Conservation (phyloP, 2,888 invertebrate genomes). For the Lissocephala sabroskyi region DNA sequence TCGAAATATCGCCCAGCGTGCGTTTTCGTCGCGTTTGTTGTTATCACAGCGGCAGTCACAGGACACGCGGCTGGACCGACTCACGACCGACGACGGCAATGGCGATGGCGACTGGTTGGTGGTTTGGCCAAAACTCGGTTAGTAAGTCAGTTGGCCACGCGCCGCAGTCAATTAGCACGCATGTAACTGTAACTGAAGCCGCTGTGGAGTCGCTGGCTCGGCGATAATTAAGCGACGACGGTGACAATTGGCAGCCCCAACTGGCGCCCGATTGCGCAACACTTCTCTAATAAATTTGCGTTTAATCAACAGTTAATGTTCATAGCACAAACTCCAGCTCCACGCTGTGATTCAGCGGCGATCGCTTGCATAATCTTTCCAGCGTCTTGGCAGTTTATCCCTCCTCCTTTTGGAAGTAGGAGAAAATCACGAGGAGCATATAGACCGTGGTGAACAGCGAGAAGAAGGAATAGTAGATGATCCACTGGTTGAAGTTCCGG, state of each 20-base stretch:
- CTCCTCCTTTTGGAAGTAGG: conserved; percentile 19
- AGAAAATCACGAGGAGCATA: conserved; percentile 5
- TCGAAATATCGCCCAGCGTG: conserved; percentile 54
- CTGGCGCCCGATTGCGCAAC: conserved; percentile 42
- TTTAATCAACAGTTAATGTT: conserved; percentile 37
- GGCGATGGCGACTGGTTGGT: neutral
- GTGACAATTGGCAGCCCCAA: conserved; percentile 43
- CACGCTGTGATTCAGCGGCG: conserved; percentile 42
- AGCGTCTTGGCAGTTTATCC: neutral
- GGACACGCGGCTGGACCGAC: conserved; percentile 20
- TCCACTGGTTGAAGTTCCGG: rapidly evolving
- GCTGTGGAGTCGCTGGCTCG: conserved; percentile 13
- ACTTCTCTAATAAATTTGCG: conserved; percentile 52
- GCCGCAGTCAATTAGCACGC: conserved; percentile 65
- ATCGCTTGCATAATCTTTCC: conserved; percentile 16
- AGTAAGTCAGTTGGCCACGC: conserved; percentile 33
- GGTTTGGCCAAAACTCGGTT: conserved; percentile 27
- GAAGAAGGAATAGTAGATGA: conserved; percentile 8
- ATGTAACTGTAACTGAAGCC: conserved; percentile 46
- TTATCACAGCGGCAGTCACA: conserved; percentile 45
- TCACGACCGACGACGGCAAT: no score
- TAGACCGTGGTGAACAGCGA: conserved; percentile 16
- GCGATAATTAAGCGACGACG: conserved; percentile 51
- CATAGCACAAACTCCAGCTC: conserved; percentile 48
- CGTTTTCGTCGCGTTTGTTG: conserved; percentile 59